These are phyloP conservation scores for Orchesella cincta DNA, from an alignment of 1,140 invertebrate species.

Conservation along the genomic window DNA sequence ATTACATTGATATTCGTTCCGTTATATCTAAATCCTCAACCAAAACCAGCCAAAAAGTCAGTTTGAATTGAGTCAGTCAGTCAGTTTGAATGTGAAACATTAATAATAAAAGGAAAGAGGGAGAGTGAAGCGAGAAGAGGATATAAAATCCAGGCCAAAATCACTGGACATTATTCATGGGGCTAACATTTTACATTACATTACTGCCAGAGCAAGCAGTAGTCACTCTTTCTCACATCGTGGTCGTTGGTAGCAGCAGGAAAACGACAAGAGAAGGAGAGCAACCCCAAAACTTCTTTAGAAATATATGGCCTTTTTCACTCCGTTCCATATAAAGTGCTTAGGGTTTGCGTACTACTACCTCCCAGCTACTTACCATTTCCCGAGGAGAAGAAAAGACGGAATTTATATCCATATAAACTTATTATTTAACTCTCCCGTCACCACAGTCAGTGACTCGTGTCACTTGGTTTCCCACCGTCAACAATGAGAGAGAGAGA, in stretches of 20 bases:
- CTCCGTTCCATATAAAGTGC: constrained; percentile 16
- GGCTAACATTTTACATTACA: constrained; percentile 35
- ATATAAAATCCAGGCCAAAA: not conserved
- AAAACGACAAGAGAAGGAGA: too few species aligned
- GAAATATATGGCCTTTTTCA: too few species aligned
- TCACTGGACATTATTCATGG: constrained; percentile 37
- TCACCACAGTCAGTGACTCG: constrained; percentile 48
- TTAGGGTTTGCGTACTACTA: not conserved
- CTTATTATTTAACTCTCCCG: constrained; percentile 1
- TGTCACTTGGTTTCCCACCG: constrained; percentile 50
- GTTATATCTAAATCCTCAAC: too few species aligned
- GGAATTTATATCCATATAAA: too few species aligned
- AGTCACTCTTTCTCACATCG: too few species aligned
- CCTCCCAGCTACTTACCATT: not conserved
- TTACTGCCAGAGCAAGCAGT: too few species aligned
- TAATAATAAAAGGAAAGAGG: not conserved
- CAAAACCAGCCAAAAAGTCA: too few species aligned
- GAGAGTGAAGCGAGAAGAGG: not conserved
- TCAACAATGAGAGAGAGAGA: constrained; percentile 39
- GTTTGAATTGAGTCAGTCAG: too few species aligned
- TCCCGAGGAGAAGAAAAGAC: not conserved
- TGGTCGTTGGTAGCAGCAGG: too few species aligned
- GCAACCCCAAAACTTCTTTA: too few species aligned
- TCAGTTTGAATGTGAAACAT: constrained; percentile 29
- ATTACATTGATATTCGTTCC: too few species aligned